Base-by-base conservation (phyloP, 2,797 vertebrate genomes). In the Remorina albescens region DNA sequence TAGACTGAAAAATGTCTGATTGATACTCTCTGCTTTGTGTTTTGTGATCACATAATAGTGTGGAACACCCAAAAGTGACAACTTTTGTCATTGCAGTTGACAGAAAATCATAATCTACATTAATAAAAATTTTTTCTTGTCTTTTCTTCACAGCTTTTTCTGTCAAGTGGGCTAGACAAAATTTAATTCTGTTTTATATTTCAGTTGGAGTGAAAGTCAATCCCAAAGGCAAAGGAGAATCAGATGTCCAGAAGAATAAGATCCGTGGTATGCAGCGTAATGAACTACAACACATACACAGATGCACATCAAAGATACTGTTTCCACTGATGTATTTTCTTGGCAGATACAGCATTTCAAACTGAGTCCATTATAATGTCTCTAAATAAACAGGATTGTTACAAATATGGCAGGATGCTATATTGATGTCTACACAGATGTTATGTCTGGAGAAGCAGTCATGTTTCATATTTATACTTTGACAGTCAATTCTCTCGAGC, bases 211-310 rank as follows among this genome's bases (percentile, higher is more conserved):
- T 92, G 32, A 96, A 96, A 92, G 90, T 94, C 80, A 93, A 92
- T 89, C 91, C 91, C 71, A 95, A 93, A 92, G 71, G 85, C 81
- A 93, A 91, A 88, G 94, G 82, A 76, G 94, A 95, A 51, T 89
- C 94, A 37, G 95, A 94, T 59, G 80, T 94, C 51, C 94, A 94
- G 88, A 95, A 95, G 88, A 95, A 95, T 86, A 95, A 95, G 85
- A 94, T 95, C 37, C 90, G 87, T 63, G 95, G 95, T 95, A 87
- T 53, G 82, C 12, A 53, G 50, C 67, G 49, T 5, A 62, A 68
- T 67, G 18, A 42, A 6, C 10, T 19, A 8, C 26, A 63, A 25
- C 7, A 41, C 16, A 62, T 32, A 36, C 23, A 62, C 25, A 67
- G 8, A 58, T 53, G 5, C 30, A 42, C 4, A 30, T 15, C 57